Evolutionary conservation across 2,888 invertebrate genomes (phyloP).

Genomic region (Lasioglossum malachurum): DNA sequence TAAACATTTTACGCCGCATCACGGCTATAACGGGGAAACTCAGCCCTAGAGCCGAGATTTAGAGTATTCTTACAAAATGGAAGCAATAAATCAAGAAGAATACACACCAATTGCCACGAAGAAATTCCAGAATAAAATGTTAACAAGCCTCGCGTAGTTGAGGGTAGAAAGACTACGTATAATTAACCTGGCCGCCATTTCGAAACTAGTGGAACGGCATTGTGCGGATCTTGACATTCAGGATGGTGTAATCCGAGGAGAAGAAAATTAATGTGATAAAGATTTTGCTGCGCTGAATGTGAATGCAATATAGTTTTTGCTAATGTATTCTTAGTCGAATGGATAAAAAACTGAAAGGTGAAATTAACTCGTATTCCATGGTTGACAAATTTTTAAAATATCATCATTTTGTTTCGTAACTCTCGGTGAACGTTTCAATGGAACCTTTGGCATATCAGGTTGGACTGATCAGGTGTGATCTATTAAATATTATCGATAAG

Average conservation of each 20-base stretch:
- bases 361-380: not conserved
- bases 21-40: not conserved
- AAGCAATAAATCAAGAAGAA: not conserved
- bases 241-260: not conserved
- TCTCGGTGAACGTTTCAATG: not conserved
- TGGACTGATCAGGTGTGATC: not conserved
- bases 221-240: not conserved
- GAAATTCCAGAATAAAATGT: not conserved
- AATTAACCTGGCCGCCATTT: not conserved
- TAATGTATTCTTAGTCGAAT: not conserved
- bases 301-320: not conserved
- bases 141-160: not conserved
- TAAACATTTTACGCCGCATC: not conserved
- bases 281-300: not conserved
- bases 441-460: not conserved
- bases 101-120: not conserved
- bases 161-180: not conserved
- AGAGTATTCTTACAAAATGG: not conserved
- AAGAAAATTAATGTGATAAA: not conserved
- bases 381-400: not conserved
- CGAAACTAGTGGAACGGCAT: not conserved
- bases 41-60: not conserved
- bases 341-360: not conserved
- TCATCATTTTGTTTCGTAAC: not conserved
- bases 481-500: not conserved